Evolutionary conservation across 2,797 vertebrate genomes (phyloP).

Genomic region (Amphiprion clarkii): DNA sequence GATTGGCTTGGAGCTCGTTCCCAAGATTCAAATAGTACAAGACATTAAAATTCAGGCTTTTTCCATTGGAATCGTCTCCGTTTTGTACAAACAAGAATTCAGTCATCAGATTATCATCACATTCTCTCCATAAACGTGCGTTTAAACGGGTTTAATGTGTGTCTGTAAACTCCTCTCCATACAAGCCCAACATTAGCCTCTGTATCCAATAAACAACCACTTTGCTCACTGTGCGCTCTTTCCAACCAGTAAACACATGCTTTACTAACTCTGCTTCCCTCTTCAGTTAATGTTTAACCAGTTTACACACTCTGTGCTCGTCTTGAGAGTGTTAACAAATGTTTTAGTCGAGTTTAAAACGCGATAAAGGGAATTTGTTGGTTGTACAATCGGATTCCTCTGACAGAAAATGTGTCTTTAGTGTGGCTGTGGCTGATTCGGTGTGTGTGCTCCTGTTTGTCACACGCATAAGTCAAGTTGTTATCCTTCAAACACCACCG

Average conservation of each 20-base stretch:
- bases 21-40: slow-evolving; percentile 26
- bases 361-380: slow-evolving; percentile 25
- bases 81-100: too few relatives aligned
- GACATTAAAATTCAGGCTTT: not conserved
- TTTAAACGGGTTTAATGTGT: not conserved
- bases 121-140: slow-evolving; percentile 1
- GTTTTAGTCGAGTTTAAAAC: slow-evolving; percentile 31
- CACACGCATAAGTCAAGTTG: slow-evolving; percentile 50
- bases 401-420: slow-evolving; percentile 35
- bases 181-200: slow-evolving; percentile 6
- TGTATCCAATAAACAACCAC: slow-evolving; percentile 45
- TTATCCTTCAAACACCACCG: slow-evolving; percentile 59
- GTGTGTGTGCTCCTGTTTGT: slow-evolving; percentile 45
- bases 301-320: slow-evolving; percentile 32
- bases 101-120: not conserved
- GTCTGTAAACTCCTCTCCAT: not conserved
- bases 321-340: slow-evolving; percentile 39
- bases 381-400: slow-evolving; percentile 19
- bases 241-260: slow-evolving; percentile 49
- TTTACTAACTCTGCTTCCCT: slow-evolving; percentile 26
- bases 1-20: not conserved
- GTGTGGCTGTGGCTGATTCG: slow-evolving; percentile 34
- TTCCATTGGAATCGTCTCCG: too few relatives aligned
- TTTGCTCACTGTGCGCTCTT: slow-evolving; percentile 40
- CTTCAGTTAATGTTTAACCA: slow-evolving; percentile 41